A percentile compares a stretch with the other conserved stretches of the same genome.
phyloP scores from a whole-genome alignment of 2,888 invertebrate genomes.

The Leptopterna dolabrata region DNA sequence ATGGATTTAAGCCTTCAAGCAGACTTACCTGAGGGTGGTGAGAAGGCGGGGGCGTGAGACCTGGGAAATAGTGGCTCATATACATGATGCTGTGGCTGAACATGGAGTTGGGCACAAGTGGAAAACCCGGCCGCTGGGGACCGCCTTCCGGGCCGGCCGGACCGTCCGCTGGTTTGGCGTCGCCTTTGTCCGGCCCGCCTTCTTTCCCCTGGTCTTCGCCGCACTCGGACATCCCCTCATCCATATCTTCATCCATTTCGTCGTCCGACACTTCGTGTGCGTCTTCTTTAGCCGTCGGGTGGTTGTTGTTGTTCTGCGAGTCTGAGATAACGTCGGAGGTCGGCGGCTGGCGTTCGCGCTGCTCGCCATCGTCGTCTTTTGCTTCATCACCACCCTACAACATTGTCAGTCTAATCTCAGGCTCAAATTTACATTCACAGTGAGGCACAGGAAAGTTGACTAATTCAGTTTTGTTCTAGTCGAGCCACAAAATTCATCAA shows the following conservation, averaged over 20 bases:
- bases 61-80: slow-evolving; percentile 88
- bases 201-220: slow-evolving; percentile 67
- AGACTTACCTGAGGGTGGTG: slow-evolving; percentile 65
- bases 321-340: slow-evolving; percentile 36
- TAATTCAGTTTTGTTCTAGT: too few species aligned
- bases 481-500: too few species aligned
- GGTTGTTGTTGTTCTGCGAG: slow-evolving; percentile 51
- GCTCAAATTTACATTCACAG: background rate
- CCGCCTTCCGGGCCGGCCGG: slow-evolving; percentile 65
- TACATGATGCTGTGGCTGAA: slow-evolving; percentile 92
- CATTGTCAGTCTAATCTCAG: background rate
- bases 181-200: background rate
- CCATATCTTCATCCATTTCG: slow-evolving; percentile 59
- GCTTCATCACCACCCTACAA: slow-evolving; percentile 47
- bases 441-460: too few species aligned
- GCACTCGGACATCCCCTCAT: slow-evolving; percentile 66
- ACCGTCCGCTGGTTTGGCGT: slow-evolving; percentile 64
- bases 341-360: background rate
- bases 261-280: slow-evolving; percentile 66
- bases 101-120: slow-evolving; percentile 88
- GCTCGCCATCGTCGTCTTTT: slow-evolving; percentile 44
- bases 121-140: slow-evolving; percentile 69
- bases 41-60: slow-evolving; percentile 71
- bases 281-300: slow-evolving; percentile 67
- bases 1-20: background rate